phyloP scores from a whole-genome alignment of 2,888 invertebrate species.

The Aproaerema taeniolella region DNA sequence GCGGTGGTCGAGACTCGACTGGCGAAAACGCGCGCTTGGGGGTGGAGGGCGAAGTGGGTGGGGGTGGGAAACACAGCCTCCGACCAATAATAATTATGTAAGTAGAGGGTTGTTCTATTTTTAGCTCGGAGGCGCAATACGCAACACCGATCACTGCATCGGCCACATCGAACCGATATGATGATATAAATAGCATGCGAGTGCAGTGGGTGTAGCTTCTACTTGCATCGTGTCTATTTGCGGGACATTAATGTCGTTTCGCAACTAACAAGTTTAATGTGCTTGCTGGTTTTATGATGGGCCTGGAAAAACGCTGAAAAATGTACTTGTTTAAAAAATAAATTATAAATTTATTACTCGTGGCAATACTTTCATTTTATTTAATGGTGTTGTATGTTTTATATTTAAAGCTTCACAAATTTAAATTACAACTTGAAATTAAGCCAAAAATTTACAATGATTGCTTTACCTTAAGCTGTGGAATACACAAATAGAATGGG shows the following conservation, averaged over 20 bases:
- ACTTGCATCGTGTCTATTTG: slow-evolving; percentile 50
- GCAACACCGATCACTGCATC: slow-evolving; percentile 36
- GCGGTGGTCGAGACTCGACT: slow-evolving; percentile 44
- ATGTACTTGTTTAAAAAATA: background rate
- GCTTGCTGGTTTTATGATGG: too few species aligned
- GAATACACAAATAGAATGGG: too few species aligned
- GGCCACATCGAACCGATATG: too few species aligned
- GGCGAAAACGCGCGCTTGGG: slow-evolving; percentile 22
- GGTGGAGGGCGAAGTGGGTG: slow-evolving; percentile 25
- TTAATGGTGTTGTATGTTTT: too few species aligned
- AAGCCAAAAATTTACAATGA: too few species aligned
- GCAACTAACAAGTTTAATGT: slow-evolving; percentile 36
- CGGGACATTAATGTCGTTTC: slow-evolving; percentile 43
- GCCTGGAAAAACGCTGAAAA: background rate
- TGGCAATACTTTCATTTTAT: too few species aligned
- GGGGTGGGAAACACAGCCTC: slow-evolving; percentile 57
- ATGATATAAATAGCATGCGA: slow-evolving; percentile 43
- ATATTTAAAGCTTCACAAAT: too few species aligned
- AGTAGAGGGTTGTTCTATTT: slow-evolving; percentile 67
- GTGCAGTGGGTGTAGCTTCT: slow-evolving; percentile 34
- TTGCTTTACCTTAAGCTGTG: too few species aligned
- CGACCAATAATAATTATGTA: slow-evolving; percentile 66
- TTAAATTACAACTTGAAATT: too few species aligned
- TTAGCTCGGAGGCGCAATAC: slow-evolving; percentile 47
- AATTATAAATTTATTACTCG: background rate